Percentiles rank a stretch among this genome's conserved stretches.
These are phyloP conservation scores for Neodiprion lecontei DNA, from an alignment of 1,140 invertebrate genomes.

Conservation along the genomic window DNA sequence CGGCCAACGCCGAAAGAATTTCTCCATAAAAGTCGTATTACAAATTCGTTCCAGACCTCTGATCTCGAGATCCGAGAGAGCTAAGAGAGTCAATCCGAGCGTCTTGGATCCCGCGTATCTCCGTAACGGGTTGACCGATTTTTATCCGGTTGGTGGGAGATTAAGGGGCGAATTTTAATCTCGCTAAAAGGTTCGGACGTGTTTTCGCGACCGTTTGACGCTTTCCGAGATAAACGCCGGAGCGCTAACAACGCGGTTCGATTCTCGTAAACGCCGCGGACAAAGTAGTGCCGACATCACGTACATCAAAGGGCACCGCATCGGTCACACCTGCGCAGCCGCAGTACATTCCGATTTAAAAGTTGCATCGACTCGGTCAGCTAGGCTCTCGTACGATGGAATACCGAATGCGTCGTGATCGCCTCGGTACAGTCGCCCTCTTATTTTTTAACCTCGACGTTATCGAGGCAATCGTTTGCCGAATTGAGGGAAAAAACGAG, in stretches of 20 bases:
- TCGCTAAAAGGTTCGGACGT: neutral
- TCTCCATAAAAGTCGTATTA: slow-evolving; percentile 62
- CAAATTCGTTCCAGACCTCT: slow-evolving; percentile 56
- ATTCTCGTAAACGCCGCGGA: slow-evolving; percentile 40
- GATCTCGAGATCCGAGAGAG: slow-evolving; percentile 46
- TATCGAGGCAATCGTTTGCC: slow-evolving; percentile 11
- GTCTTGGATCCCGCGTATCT: slow-evolving; percentile 13
- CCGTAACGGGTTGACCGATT: neutral
- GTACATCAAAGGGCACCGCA: slow-evolving; percentile 56
- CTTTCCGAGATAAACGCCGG: slow-evolving; percentile 9
- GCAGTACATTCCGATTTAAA: slow-evolving; percentile 46
- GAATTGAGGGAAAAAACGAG: slow-evolving; percentile 8
- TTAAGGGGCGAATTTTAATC: neutral
- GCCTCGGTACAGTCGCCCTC: slow-evolving; percentile 14
- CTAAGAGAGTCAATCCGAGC: slow-evolving; percentile 13
- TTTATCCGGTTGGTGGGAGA: neutral
- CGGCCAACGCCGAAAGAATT: slow-evolving; percentile 25
- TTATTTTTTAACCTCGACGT: slow-evolving; percentile 1
- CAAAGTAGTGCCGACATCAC: slow-evolving; percentile 50
- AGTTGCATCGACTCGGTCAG: slow-evolving; percentile 16
- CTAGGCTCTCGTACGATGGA: neutral
- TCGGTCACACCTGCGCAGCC: slow-evolving; percentile 57
- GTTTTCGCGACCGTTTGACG: slow-evolving; percentile 13
- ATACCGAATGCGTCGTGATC: slow-evolving; percentile 4
- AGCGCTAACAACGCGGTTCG: slow-evolving; percentile 14